Evolutionary conservation across 2,888 invertebrate genomes (phyloP), one percentile per base, ranked within the genome.

Genomic region (Meteorus colon): DNA sequence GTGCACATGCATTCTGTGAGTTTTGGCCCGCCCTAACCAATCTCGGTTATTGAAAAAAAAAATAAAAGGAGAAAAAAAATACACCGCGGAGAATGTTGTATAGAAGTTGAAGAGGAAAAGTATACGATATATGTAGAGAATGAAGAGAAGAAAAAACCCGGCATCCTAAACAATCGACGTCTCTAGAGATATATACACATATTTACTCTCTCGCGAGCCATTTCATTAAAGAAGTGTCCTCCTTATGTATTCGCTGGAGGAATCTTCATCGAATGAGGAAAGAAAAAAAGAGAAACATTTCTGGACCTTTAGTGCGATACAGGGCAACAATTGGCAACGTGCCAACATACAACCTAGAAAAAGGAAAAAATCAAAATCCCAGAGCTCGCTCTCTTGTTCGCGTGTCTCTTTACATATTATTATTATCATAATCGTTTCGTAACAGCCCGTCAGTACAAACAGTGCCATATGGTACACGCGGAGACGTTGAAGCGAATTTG

Each of bases 391-490:
- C 31, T 67, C 62, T 73, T 24, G 24, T 55, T 55, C 55, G n/a
- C 51, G 66, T 70, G 66, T 70, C 77, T 77, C 73, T 77, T 72
- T 73, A 67, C 76, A 74, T 81, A 80, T 80, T 78, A 81, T 80
- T 80, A 80, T 82, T 79, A 74, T 81, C 84, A 80, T 88, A 87
- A 88, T 89, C 86, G 88, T 87, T 88, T 84, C 82, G 84, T 85
- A 85, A 87, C 86, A 84, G 85, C 79, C 81, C 79, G 81, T 82
- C 82, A 84, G 82, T 82, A 83, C 86, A 87, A 89, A 88, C 86
- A 87, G 80, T 82, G 82, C 85, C 89, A 89, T 89, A 89, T 89
- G 89, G 88, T 84, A 77, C 70, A 70, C 86, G 86, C 84, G 78
- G 73, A 78, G 41, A 55, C 68, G 62, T 72, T 29, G 71, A 45